A percentile compares a stretch with the other conserved stretches of the same genome.
Evolutionary conservation across 2,888 invertebrate genomes (phyloP).

Genomic region (Autographa pulchrina): DNA sequence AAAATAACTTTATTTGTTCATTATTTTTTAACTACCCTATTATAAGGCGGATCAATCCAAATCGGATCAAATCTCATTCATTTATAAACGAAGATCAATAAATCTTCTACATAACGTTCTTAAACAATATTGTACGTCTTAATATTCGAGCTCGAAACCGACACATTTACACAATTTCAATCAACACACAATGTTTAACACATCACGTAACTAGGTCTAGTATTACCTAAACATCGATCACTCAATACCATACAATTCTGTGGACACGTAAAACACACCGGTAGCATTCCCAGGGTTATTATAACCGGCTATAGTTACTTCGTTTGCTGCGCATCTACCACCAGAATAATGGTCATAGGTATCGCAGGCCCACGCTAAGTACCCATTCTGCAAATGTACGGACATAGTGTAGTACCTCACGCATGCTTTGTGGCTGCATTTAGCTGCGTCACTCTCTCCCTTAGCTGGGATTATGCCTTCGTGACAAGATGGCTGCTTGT

Average conservation of each 20-base stretch:
- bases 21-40: background rate
- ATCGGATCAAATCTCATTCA: background rate
- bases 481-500: conserved; percentile 88
- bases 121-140: background rate
- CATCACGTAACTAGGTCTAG: background rate
- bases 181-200: background rate
- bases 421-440: conserved; percentile 84
- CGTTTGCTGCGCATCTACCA: conserved; percentile 77
- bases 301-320: conserved; percentile 82
- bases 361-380: conserved; percentile 79
- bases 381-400: conserved; percentile 74
- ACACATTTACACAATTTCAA: background rate
- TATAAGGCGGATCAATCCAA: background rate
- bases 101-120: background rate
- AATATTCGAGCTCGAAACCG: background rate
- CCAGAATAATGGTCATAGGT: conserved; percentile 74
- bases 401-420: conserved; percentile 78
- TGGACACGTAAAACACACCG: conserved; percentile 82
- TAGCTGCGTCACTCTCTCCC: conserved; percentile 79
- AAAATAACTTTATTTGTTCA: background rate
- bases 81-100: background rate
- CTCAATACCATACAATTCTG: conserved; percentile 73
- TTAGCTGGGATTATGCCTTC: conserved; percentile 76
- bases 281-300: conserved; percentile 83
- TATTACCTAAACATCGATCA: conserved; percentile 33